Evolutionary conservation across 2,888 invertebrate species (phyloP), one percentile per base, ranked within the genome.

Genomic region (Charanyca ferruginea): DNA sequence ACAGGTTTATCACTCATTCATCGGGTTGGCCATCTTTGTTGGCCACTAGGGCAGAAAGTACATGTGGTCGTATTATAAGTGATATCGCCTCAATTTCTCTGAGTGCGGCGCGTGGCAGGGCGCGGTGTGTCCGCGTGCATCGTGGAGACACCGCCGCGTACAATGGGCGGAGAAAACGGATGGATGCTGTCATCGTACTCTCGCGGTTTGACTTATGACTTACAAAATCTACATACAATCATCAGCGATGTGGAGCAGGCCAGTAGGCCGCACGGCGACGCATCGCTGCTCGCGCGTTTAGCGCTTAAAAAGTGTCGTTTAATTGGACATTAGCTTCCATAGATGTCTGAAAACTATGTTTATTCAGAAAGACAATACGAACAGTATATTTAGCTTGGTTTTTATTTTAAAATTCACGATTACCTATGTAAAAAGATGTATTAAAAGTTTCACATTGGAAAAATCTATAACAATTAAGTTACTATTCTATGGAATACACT

Each of bases 181-280:
- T 88, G 88, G 90, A 93, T 92, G 92, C 91, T 95, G 93, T 94
- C 93, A 94, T 93, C 92, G 84, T 81, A 83, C 86, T 88, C 88
- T 86, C 87, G 86, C 81, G 70, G 89, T 84, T 87, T 93, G 89
- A 93, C 91, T 93, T 94, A 93, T 92, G 91, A 88, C 92, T 93
- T 91, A 91, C 91, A 92, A 92, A 94, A 95, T 95, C 94, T 94
- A 93, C 94, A 94, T 94, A 95, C 94, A 95, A 94, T 95, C 91
- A 92, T 91, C 89, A 88, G 79, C 82, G 71, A 93, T 90, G 93
- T 94, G 86, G 93, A 94, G 90, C 94, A 94, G 93, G 95, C 91
- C 93, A 94, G 93, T 94, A 89, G 94, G 94, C 88, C 90, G 89
- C 83, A 82, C 85, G 82, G 87, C 86, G 87, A 88, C 79, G 81